Base-by-base conservation (phyloP, 2,113 vertebrate species). In the Morphnarchus princeps region DNA sequence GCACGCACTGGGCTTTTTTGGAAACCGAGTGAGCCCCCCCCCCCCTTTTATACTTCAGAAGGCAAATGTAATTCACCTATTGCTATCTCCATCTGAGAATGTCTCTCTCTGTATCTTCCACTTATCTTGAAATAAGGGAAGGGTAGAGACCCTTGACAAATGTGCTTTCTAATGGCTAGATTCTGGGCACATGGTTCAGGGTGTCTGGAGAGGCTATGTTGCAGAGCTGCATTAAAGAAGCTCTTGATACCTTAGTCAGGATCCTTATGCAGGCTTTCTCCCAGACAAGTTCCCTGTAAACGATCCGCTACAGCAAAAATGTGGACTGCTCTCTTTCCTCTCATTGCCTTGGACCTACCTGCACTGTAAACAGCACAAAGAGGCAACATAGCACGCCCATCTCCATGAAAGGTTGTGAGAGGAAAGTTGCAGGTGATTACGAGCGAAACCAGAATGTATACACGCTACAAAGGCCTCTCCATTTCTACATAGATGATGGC, bases 331-430 rank as follows among this genome's bases (percentile, higher is more conserved):
- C 5, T 42, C 45, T 61, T 55, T 81, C 21, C 12, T 80, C 31
- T 83, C 0, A 0, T 32, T 78, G 26, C 11, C 14, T n/a, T 1
- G 3, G 22, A 40, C 26, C 20, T 55, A 45, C 12, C 12, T 9
- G 31, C 12, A 28, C 29, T 55, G n/a, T 52, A 52, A 74, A 19
- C 32, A 73, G 63, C 69, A 65, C 10, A 47, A 86, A 32, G 29
- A 71, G 28, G 36, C 16, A 50, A 49, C 7, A 8, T 1, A 70
- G 16, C 7, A 10, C 13, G 42, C 17, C 61, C 34, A 24, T 31
- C 38, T 54, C 28, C 50, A 72, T n/a, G 62, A 49, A 31, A 52
- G 15, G 3, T 4, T n/a, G 62, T 18, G 15, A 82, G n/a, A 58
- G 7, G 10, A 28, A 90, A 83, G 21, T 12, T 65, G 19, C 28